A percentile compares a stretch with the other conserved stretches of the same genome.
Conservation (phyloP, 2,113 vertebrate species). For the Anolis carolinensis region DNA sequence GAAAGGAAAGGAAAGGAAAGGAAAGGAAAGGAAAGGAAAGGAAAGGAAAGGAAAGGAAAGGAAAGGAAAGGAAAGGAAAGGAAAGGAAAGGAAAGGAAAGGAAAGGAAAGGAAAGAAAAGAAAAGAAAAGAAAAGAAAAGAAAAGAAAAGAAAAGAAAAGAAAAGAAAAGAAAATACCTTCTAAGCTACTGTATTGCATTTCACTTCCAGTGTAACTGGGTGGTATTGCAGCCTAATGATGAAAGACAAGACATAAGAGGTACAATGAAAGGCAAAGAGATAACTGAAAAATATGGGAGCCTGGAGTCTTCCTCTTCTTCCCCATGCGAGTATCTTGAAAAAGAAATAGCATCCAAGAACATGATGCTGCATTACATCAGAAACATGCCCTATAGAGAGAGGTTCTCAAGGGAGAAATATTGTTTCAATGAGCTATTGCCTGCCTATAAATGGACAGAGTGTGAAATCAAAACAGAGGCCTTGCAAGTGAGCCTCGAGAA, state of each 20-base stretch:
- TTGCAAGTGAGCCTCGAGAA: constrained; percentile 36
- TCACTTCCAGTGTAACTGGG: constrained; percentile 38
- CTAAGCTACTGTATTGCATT: constrained; percentile 23
- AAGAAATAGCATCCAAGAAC: constrained; percentile 36
- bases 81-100: no score
- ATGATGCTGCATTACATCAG: constrained; percentile 48
- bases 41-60: not conserved
- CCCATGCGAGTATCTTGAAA: constrained; percentile 43
- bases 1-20: no score
- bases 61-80: no score
- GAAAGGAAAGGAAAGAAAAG: not conserved
- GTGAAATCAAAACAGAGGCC: constrained; percentile 72
- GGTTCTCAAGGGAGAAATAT: constrained; percentile 26
- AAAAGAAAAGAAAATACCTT: not conserved
- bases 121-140: not conserved
- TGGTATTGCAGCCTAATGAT: constrained; percentile 37
- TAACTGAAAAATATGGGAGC: constrained; percentile 54
- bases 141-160: no score
- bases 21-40: no score
- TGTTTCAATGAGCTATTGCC: constrained; percentile 48
- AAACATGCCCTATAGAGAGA: constrained; percentile 38
- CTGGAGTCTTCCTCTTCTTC: constrained; percentile 61
- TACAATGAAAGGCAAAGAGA: constrained; percentile 58
- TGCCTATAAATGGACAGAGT: constrained; percentile 60
- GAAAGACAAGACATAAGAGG: constrained; percentile 58